These are phyloP conservation scores for Amiota mariae DNA, from an alignment of 2,888 invertebrate genomes.

Conservation along the genomic window DNA sequence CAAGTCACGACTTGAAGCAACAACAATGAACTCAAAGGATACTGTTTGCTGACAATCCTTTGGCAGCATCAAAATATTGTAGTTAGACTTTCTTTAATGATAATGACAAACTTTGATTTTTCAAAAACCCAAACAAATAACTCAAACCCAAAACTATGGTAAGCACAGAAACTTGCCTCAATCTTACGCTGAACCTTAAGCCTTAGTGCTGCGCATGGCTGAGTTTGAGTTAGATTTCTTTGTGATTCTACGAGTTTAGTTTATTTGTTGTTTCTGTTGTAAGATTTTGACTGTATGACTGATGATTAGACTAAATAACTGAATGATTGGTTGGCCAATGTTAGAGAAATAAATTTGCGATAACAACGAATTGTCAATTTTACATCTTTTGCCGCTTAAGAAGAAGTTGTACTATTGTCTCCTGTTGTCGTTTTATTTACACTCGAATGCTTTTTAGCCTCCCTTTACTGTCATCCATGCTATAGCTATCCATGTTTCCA, in stretches of 20 bases:
- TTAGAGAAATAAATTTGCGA: no score
- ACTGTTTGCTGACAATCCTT: conserved; percentile 12
- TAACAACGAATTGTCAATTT: conserved; percentile 15
- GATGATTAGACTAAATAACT: no score
- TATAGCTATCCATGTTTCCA: not conserved
- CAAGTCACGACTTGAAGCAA: conserved; percentile 8
- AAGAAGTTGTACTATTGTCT: not conserved
- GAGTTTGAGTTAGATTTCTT: no score
- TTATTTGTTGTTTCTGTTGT: no score
- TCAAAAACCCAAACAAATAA: not conserved
- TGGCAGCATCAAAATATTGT: not conserved
- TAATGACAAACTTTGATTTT: conserved; percentile 21
- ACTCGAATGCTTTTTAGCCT: not conserved
- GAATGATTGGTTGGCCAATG: no score
- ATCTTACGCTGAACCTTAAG: not conserved
- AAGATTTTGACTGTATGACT: no score
- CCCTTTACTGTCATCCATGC: not conserved
- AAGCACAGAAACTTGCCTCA: not conserved
- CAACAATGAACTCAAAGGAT: conserved; percentile 14
- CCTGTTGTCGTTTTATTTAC: conserved; percentile 4
- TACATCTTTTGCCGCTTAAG: conserved; percentile 21
- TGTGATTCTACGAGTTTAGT: no score
- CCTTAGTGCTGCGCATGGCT: no score
- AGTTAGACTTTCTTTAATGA: not conserved
- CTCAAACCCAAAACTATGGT: no score